Conservation (phyloP, 2,797 vertebrate species). For the Crossoptilon crossoptilon region DNA sequence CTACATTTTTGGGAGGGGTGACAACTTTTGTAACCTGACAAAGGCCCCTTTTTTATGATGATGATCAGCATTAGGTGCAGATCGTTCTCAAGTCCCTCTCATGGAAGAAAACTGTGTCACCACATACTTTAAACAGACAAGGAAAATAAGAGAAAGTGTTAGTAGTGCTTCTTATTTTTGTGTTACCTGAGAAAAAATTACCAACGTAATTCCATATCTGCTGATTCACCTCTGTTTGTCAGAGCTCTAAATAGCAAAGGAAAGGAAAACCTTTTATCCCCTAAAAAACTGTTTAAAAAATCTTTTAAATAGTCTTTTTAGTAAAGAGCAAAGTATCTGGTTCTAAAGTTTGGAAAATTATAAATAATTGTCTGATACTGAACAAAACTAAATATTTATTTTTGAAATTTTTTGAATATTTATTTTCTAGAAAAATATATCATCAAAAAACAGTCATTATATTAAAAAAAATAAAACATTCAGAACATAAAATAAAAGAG, state of each 20-base stretch:
- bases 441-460: background rate
- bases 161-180: background rate
- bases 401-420: background rate
- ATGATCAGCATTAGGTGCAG: no score
- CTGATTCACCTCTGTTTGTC: background rate
- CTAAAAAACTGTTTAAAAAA: background rate
- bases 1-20: background rate
- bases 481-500: background rate
- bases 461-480: background rate
- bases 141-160: background rate
- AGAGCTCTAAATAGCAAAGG: constrained; percentile 3
- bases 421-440: background rate
- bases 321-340: constrained; percentile 14
- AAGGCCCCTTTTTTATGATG: background rate
- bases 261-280: constrained; percentile 9
- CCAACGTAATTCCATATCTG: background rate
- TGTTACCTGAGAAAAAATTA: constrained; percentile 12
- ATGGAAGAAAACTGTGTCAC: background rate
- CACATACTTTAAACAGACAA: background rate
- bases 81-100: background rate
- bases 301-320: background rate
- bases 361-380: constrained; percentile 45
- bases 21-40: background rate
- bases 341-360: constrained; percentile 24
- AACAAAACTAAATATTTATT: background rate